These are phyloP conservation scores for Tachypleus tridentatus DNA, from an alignment of 1,140 invertebrate species.

Conservation along the genomic window DNA sequence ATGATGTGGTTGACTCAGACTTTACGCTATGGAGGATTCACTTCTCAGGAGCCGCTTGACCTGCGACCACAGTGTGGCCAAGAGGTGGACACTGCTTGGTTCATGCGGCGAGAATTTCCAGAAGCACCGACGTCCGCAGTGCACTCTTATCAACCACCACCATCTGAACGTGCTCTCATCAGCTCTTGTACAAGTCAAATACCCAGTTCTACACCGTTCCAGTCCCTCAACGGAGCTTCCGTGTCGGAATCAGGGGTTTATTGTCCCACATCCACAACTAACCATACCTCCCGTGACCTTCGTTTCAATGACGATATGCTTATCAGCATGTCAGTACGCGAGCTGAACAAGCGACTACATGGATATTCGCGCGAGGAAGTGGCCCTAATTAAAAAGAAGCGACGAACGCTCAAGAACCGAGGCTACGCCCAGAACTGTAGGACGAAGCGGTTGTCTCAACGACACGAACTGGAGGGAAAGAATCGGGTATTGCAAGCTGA, in stretches of 20 bases:
- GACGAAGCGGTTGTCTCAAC: slow-evolving; percentile 72
- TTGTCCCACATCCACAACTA: too few species aligned
- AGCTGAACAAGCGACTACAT: slow-evolving; percentile 88
- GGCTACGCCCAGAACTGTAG: slow-evolving; percentile 98
- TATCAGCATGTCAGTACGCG: slow-evolving; percentile 77
- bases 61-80: slow-evolving; percentile 51
- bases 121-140: slow-evolving; percentile 20
- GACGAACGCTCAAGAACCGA: slow-evolving; percentile 93
- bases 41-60: slow-evolving; percentile 54
- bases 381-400: slow-evolving; percentile 83
- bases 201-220: not conserved
- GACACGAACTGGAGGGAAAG: slow-evolving; percentile 71
- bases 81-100: slow-evolving; percentile 13
- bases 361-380: slow-evolving; percentile 85
- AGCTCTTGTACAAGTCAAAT: not conserved
- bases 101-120: slow-evolving; percentile 13
- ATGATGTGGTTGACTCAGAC: slow-evolving; percentile 52
- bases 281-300: not conserved
- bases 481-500: slow-evolving; percentile 64
- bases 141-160: slow-evolving; percentile 17
- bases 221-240: not conserved
- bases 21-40: slow-evolving; percentile 38
- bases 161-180: slow-evolving; percentile 1
- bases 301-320: slow-evolving; percentile 71
- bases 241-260: too few species aligned